Base-by-base conservation (phyloP, 2,113 vertebrate genomes). In the Tichodroma muraria region DNA sequence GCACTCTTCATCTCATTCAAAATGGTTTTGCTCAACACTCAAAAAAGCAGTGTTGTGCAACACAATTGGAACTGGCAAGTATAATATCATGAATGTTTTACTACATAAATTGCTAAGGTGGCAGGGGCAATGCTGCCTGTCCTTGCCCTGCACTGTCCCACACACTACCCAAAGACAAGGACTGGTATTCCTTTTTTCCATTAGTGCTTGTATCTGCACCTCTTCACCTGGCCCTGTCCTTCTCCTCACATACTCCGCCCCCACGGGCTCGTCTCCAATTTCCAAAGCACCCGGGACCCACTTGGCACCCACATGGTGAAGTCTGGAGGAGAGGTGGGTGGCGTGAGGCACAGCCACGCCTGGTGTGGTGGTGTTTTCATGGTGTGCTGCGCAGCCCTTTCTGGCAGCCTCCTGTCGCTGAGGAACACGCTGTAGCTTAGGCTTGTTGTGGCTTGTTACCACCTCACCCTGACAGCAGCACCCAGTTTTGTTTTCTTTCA, bases 201-300 rank as follows among this genome's bases (percentile, higher is more conserved):
- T 61, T 53, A 77, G 50, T 50, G 54, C 85, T 88, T 86, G 50
- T 66, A 22, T 83, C 85, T 92, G 69, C 69, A 81, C n/a, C 45
- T 88, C 57, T 78, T 76, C 71, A 88, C 57, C 88, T 95, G 72
- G 63, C 69, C 78, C 76, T 75, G 68, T 82, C 88, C 37, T 82
- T 96, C 81, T 78, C 27, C 78, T 60, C 63, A 35, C 0, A 0
- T 16, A 52, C 53, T 71, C 59, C 70, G 40, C 54, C 49, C 53
- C 57, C 37, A 11, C 0, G 1, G 75, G 78, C 75, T 66, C 2
- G 3, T 21, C 37, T 84, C 80, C 64, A 83, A 31, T 33, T 88
- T 84, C 76, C 88, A 79, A 63, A 83, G 89, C 33, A 44, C 15
- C 44, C 7, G 1, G 64, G 42, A 42, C 21, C 47, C 40, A 27